Evolutionary conservation across 1,140 invertebrate species (phyloP).

Genomic region (Chionoecetes opilio): DNA sequence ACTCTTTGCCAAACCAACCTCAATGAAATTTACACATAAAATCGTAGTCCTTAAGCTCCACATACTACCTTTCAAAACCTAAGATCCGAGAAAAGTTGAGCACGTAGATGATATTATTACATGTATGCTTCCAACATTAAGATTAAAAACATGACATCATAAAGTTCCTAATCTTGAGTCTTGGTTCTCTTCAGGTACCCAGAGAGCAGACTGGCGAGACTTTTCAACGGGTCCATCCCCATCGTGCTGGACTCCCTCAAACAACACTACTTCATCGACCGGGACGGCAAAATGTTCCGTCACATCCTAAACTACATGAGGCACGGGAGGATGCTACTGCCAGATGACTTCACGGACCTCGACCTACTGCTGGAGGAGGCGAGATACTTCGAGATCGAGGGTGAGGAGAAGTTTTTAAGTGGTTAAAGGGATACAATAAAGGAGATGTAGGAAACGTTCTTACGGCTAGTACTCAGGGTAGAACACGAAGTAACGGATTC

Average conservation of each 20-base stretch:
- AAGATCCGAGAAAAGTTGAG: too few species aligned
- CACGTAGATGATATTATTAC: too few species aligned
- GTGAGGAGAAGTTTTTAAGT: too few species aligned
- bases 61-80: too few species aligned
- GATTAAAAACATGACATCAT: constrained; percentile 40
- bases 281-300: constrained; percentile 85
- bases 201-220: constrained; percentile 94
- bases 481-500: too few species aligned
- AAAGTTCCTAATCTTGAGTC: not conserved
- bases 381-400: constrained; percentile 94
- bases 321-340: constrained; percentile 93
- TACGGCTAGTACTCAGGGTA: too few species aligned
- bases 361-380: constrained; percentile 97
- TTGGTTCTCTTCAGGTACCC: constrained; percentile 89
- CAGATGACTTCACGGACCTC: constrained; percentile 93
- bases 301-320: constrained; percentile 98
- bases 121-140: too few species aligned
- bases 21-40: too few species aligned
- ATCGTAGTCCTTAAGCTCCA: too few species aligned
- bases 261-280: constrained; percentile 99
- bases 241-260: constrained; percentile 98
- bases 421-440: too few species aligned
- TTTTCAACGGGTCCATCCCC: constrained; percentile 98
- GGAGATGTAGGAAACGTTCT: too few species aligned
- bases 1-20: too few species aligned